Conservation (phyloP, 2,888 invertebrate genomes). For the Acanthopleura granulata region DNA sequence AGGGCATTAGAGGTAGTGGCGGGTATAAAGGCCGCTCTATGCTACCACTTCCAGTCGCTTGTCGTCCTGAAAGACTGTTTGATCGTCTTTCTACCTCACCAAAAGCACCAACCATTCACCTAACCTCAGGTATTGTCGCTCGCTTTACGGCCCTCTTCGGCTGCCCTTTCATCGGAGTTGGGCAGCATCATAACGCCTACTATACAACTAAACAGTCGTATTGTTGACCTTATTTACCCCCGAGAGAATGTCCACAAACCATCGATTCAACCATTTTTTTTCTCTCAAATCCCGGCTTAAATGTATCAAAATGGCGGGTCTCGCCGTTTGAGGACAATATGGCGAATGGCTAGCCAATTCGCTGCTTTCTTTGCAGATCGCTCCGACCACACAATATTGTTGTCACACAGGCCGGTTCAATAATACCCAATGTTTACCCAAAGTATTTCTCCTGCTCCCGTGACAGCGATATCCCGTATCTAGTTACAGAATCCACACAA, state of each 20-base stretch:
- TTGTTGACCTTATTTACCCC: conserved; percentile 5
- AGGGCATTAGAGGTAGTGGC: no score
- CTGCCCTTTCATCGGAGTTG: neutral
- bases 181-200: neutral
- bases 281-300: neutral
- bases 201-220: neutral
- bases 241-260: neutral
- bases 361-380: neutral
- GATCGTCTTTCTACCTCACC: no score
- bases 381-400: neutral
- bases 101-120: neutral
- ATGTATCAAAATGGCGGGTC: neutral
- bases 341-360: neutral
- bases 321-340: conserved; percentile 1
- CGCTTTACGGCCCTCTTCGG: neutral
- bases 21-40: no score
- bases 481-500: conserved; percentile 2
- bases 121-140: neutral
- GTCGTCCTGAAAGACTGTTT: no score
- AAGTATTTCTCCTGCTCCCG: neutral
- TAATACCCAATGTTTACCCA: neutral
- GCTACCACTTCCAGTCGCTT: no score
- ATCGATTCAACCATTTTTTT: neutral
- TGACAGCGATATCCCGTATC: neutral
- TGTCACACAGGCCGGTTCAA: neutral